Evolutionary conservation across 2,888 invertebrate genomes (phyloP).

Genomic region (Hirtodrosophila histrioides): DNA sequence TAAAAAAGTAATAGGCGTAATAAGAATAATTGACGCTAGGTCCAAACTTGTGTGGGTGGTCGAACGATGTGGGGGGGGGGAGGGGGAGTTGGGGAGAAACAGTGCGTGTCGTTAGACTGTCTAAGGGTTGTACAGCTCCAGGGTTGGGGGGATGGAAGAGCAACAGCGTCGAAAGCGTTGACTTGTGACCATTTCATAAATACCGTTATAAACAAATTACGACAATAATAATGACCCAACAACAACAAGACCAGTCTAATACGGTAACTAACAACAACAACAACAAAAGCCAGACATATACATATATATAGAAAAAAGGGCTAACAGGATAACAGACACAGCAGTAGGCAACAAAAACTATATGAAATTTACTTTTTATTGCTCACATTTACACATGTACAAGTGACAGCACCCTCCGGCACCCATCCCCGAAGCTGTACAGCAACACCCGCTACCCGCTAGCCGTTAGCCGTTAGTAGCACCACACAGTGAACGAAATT

Average conservation of each 20-base stretch:
- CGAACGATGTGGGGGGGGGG: not conserved
- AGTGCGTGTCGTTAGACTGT: slow-evolving; percentile 60
- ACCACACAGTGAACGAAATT: slow-evolving; percentile 57
- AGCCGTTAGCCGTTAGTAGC: not conserved
- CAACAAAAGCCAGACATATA: slow-evolving; percentile 10
- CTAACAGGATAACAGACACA: slow-evolving; percentile 50
- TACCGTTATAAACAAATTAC: slow-evolving; percentile 81
- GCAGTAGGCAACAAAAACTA: slow-evolving; percentile 37
- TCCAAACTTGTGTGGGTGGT: slow-evolving; percentile 29
- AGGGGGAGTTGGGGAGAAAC: not conserved
- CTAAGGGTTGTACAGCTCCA: slow-evolving; percentile 31
- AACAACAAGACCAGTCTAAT: slow-evolving; percentile 38
- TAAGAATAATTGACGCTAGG: slow-evolving; percentile 78
- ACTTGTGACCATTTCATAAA: slow-evolving; percentile 83
- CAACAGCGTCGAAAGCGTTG: slow-evolving; percentile 71
- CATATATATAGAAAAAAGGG: slow-evolving; percentile 24
- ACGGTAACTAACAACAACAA: slow-evolving; percentile 41
- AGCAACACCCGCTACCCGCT: not conserved
- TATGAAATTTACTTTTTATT: slow-evolving; percentile 69
- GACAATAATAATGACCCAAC: slow-evolving; percentile 67
- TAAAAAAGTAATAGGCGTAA: slow-evolving; percentile 80
- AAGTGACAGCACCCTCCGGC: slow-evolving; percentile 53
- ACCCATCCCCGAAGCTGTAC: not conserved
- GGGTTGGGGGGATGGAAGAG: not conserved
- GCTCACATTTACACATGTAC: slow-evolving; percentile 75